Evolutionary conservation across 2,113 vertebrate species (phyloP), one percentile per base, ranked within the genome.

Genomic region (Oophaga pumilio): DNA sequence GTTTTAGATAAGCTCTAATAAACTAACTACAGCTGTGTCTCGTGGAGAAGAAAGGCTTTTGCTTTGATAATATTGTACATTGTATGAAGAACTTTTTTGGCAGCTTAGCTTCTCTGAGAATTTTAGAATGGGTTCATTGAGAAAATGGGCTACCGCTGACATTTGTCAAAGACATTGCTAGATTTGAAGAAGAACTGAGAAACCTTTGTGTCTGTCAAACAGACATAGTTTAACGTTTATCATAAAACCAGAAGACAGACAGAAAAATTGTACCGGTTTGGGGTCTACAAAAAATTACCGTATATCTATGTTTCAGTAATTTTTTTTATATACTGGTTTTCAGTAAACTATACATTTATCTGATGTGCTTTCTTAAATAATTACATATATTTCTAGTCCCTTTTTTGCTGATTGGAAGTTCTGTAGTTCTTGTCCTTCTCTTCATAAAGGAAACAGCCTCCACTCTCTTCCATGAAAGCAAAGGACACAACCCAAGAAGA

Each of bases 1-100:
- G 64, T 86, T 86, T 80, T 64, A 56, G 85, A 86, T 86, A 86
- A 79, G 60, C 76, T 87, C 69, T 87, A 86, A 86, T 86, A 87
- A 80, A 87, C 77, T 77, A 73, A 28, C 60, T 81, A 73, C 64
- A 87, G 59, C 66, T 68, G 57, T 43, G 76, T 86, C 52, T 86
- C 76, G 68, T 26, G 6, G 64, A 86, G 60, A 62, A 86, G 74
- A 78, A 66, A 86, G 59, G 49, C 85, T 79, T 86, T 78, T 66
- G 24, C 76, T 86, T 80, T 86, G 85, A 86, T 86, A 87, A 71
- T 43, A 73, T 60, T 71, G 49, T 86, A 69, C 77, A 80, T 52
- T 59, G 76, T 87, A 26, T 79, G 69, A 15, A 73, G 76, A 86
- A 79, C 76, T 79, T 86, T 66, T 86, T 86, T 81, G 85, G 76